Conservation (phyloP, 1,140 invertebrate genomes). For the Proctacanthus coquilletti region DNA sequence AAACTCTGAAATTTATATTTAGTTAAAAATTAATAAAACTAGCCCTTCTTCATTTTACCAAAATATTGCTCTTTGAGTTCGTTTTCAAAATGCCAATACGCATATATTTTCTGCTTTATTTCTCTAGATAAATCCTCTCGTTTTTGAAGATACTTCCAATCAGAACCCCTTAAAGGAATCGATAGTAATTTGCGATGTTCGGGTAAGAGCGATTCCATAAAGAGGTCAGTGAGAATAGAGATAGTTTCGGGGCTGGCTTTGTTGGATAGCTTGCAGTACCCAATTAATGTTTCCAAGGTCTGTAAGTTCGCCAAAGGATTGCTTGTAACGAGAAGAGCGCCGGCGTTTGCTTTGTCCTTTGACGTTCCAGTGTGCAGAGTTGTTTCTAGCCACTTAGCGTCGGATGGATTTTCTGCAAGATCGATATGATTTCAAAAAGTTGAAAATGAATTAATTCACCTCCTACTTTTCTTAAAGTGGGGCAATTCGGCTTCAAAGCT, state of each 20-base stretch:
- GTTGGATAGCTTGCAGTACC: slow-evolving; percentile 51
- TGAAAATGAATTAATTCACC: background rate
- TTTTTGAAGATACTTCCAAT: slow-evolving; percentile 22
- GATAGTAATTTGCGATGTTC: slow-evolving; percentile 43
- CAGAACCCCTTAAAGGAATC: slow-evolving; percentile 44
- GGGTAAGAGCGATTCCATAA: slow-evolving; percentile 49
- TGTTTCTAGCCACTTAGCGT: slow-evolving; percentile 48
- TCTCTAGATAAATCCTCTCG: slow-evolving; percentile 30
- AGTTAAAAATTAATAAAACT: background rate
- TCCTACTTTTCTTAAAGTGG: slow-evolving; percentile 17
- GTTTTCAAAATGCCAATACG: slow-evolving; percentile 55
- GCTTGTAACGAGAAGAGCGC: slow-evolving; percentile 56
- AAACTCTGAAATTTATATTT: slow-evolving; percentile 13
- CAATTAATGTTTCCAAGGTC: slow-evolving; percentile 45
- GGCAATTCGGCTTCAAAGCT: slow-evolving; percentile 18
- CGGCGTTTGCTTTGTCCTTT: slow-evolving; percentile 61
- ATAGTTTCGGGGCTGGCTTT: slow-evolving; percentile 47
- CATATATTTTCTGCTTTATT: slow-evolving; percentile 29
- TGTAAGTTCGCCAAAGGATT: slow-evolving; percentile 56
- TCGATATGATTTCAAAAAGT: background rate
- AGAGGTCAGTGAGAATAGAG: slow-evolving; percentile 50
- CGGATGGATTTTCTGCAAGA: slow-evolving; percentile 19
- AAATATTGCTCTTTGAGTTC: slow-evolving; percentile 51
- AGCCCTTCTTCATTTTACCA: slow-evolving; percentile 9
- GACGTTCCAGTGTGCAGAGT: slow-evolving; percentile 55